Base-by-base conservation (phyloP, 2,888 invertebrate species). In the Trisateles emortualis region DNA sequence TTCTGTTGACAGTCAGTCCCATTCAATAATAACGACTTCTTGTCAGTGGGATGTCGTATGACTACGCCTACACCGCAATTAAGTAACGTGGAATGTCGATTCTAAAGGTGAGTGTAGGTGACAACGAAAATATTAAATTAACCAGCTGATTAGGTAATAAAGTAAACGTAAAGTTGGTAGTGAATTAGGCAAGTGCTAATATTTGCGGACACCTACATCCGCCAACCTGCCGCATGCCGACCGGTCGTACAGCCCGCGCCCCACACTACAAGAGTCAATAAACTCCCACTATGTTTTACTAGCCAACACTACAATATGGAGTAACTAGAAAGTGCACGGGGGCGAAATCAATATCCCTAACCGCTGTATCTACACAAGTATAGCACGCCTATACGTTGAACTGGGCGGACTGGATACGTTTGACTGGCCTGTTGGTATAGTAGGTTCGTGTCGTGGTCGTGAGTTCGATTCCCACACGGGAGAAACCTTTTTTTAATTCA, bases 121-220 rank as follows among this genome's bases (percentile, higher is more conserved):
- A 80, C 77, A 78, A 78, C 71, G 66, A 71, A 79, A 75, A 81
- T 73, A 79, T 78, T 68, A 74, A 76, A 78, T 80, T 63, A 78
- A 72, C 74, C 52, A 59, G 68, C 64, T 64, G 61, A 79, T 88
- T 89, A 83, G 82, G 87, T 84, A 89, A 90, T 86, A 82, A 79
- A 76, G 79, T 81, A 84, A 87, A 88, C 81, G 82, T 68, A 80
- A 75, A 68, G 74, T 66, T 78, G 68, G 69, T 68, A 79, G 76
- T 79, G 81, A 84, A 84, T 88, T 90, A 81, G 83, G 87, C 82
- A 85, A 88, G 85, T 79, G 83, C 82, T 78, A 91, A 92, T 91
- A 92, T 92, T 91, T 91, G 91, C 88, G 80, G 70, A 89, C 91
- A 86, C 90, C 90, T 86, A 90, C 92, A 83, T 87, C 85, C 86